Conservation (phyloP, 2,797 vertebrate genomes). For the Rhadinocentrus ornatus region DNA sequence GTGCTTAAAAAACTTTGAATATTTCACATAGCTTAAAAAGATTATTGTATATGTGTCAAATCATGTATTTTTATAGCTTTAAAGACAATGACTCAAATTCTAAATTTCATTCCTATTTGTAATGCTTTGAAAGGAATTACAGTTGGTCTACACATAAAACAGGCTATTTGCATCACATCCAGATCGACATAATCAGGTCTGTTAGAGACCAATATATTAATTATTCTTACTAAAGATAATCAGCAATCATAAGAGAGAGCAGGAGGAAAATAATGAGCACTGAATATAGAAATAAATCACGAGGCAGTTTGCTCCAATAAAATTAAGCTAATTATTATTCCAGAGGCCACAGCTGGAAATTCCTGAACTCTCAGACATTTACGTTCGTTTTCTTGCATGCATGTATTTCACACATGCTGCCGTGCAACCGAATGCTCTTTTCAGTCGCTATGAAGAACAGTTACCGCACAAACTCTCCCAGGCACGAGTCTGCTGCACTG, state of each 20-base stretch:
- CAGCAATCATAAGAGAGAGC: slow-evolving; percentile 31
- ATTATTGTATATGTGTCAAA: background rate
- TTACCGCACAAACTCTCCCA: slow-evolving; percentile 17
- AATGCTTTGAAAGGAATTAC: no score
- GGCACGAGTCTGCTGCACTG: slow-evolving; percentile 37
- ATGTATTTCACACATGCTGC: slow-evolving; percentile 47
- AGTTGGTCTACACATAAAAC: background rate
- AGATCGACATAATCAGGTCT: slow-evolving; percentile 25
- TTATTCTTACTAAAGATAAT: slow-evolving; percentile 41
- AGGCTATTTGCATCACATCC: slow-evolving; percentile 25
- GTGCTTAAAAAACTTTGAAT: background rate
- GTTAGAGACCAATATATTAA: slow-evolving; percentile 46
- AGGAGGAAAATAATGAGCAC: slow-evolving; percentile 29
- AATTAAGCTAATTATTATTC: slow-evolving; percentile 41
- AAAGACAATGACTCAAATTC: background rate
- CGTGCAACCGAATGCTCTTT: slow-evolving; percentile 50
- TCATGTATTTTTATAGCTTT: no score
- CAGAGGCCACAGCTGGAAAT: slow-evolving; percentile 33
- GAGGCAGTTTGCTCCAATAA: slow-evolving; percentile 37
- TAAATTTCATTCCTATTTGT: background rate
- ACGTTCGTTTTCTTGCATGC: slow-evolving; percentile 25
- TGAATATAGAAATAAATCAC: slow-evolving; percentile 39
- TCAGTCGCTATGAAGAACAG: background rate
- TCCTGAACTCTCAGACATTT: background rate
- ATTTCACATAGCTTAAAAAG: background rate